Evolutionary conservation across 2,797 vertebrate genomes (phyloP).

Genomic region (Gallinago solitaria): DNA sequence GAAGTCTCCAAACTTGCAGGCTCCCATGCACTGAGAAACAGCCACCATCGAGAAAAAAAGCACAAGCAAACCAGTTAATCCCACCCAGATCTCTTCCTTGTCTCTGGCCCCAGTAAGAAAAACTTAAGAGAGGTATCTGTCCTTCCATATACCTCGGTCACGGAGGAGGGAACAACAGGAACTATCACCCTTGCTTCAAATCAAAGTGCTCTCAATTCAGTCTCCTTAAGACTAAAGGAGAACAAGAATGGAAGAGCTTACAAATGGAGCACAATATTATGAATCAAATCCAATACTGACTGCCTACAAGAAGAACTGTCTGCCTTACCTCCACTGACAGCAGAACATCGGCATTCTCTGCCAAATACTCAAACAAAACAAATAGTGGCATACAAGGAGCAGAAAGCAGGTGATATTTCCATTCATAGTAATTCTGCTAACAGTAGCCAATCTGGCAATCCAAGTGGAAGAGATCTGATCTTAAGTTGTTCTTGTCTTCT

Average conservation of each 20-base stretch:
- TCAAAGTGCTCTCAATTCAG: neutral
- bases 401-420: neutral
- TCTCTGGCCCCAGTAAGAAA: neutral
- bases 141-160: neutral
- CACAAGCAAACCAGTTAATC: neutral
- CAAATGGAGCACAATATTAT: neutral
- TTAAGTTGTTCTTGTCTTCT: neutral
- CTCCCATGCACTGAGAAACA: neutral
- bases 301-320: neutral
- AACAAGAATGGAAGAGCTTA: neutral
- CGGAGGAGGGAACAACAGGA: neutral
- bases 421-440: constrained; percentile 48
- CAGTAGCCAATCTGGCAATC: neutral
- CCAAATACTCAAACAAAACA: neutral
- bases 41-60: neutral
- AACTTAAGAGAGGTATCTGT: neutral
- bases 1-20: neutral
- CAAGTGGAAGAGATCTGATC: neutral
- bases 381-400: neutral
- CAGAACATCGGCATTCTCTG: neutral
- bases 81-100: neutral
- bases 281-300: neutral
- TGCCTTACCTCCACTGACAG: neutral
- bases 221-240: neutral
- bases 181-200: neutral